Conservation (phyloP, 2,888 invertebrate species). For the Dolichopus griseipennis region DNA sequence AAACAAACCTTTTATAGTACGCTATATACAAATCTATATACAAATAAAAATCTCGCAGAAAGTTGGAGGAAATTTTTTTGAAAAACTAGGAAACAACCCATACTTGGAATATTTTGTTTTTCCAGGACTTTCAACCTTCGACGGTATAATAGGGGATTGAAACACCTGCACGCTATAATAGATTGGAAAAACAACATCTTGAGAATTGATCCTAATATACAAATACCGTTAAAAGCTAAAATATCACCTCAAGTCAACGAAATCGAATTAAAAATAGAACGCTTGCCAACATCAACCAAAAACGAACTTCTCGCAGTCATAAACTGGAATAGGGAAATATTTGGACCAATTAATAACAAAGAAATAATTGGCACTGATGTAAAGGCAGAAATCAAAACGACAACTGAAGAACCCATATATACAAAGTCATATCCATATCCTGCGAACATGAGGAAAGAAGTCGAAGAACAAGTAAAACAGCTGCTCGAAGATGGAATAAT, state of each 20-base stretch:
- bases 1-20: no score
- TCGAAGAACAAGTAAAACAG: slow-evolving; percentile 31
- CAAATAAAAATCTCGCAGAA: slow-evolving; percentile 11
- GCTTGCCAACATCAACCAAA: background rate
- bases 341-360: slow-evolving; percentile 14
- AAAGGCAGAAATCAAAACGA: slow-evolving; percentile 31
- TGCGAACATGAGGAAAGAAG: slow-evolving; percentile 27
- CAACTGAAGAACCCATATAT: slow-evolving; percentile 24
- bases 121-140: no score
- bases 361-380: slow-evolving; percentile 16
- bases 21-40: no score
- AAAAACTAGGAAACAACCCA: slow-evolving; percentile 11
- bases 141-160: no score
- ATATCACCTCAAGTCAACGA: slow-evolving; percentile 12
- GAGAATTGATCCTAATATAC: slow-evolving; percentile 12
- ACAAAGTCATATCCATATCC: slow-evolving; percentile 31
- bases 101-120: slow-evolving; percentile 13
- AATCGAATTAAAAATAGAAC: slow-evolving; percentile 7
- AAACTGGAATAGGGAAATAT: background rate
- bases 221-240: slow-evolving; percentile 16
- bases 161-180: no score
- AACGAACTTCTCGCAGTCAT: background rate
- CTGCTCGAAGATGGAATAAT: slow-evolving; percentile 29
- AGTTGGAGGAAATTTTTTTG: slow-evolving; percentile 10
- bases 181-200: slow-evolving; percentile 13